Evolutionary conservation across 2,888 invertebrate genomes (phyloP).

Genomic region (Chalcis sispes): DNA sequence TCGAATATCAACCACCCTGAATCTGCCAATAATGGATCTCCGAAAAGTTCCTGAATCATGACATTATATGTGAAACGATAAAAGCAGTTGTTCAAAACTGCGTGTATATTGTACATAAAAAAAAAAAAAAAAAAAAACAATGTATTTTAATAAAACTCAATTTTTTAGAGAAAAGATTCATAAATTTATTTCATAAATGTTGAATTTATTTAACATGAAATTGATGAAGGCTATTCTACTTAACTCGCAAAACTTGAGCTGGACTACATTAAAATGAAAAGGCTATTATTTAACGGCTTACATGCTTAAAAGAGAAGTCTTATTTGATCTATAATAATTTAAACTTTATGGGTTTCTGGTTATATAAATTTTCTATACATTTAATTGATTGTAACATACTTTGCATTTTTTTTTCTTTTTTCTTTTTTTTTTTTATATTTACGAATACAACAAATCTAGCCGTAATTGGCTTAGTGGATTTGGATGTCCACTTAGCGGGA

Average conservation of each 20-base stretch:
- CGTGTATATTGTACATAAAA: too few relatives aligned
- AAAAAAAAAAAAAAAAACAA: neutral
- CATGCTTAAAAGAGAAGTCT: conserved; percentile 23
- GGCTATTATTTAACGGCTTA: conserved; percentile 39
- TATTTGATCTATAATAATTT: conserved; percentile 33
- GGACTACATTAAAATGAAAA: conserved; percentile 40
- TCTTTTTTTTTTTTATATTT: too few relatives aligned
- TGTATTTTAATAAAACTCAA: conserved; percentile 32
- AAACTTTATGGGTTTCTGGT: conserved; percentile 7
- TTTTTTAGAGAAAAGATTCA: conserved; percentile 40
- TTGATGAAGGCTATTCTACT: conserved; percentile 36
- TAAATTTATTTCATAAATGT: conserved; percentile 47
- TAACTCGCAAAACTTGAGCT: conserved; percentile 27
- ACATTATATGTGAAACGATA: too few relatives aligned
- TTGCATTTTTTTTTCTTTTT: neutral
- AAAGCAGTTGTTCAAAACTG: too few relatives aligned
- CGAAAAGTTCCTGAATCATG: neutral
- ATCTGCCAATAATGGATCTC: neutral
- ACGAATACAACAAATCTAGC: too few relatives aligned
- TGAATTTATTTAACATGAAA: conserved; percentile 33
- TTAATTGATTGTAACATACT: conserved; percentile 35
- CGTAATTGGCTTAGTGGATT: too few relatives aligned
- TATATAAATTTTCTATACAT: conserved; percentile 45
- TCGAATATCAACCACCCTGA: conserved; percentile 37
- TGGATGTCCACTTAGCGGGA: too few relatives aligned